phyloP scores from a whole-genome alignment of 2,113 vertebrate genomes.

The Melanerpes aurifrons region DNA sequence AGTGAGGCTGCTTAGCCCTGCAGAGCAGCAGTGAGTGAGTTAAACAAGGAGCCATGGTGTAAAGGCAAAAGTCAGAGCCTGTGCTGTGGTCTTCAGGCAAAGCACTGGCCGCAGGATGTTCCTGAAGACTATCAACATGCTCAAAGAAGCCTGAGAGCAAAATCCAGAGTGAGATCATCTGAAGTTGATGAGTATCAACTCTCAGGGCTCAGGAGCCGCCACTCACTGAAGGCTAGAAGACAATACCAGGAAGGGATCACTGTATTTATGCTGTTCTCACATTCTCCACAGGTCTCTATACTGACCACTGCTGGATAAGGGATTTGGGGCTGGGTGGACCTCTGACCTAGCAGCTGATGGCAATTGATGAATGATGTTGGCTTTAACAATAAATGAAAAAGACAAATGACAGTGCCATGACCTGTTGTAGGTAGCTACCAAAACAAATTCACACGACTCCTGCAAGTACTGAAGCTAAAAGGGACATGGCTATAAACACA shows the following conservation, averaged over 20 bases:
- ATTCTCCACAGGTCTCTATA: background rate
- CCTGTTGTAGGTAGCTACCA: background rate
- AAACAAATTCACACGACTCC: background rate
- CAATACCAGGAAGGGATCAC: background rate
- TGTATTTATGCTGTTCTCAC: background rate
- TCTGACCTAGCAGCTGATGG: background rate
- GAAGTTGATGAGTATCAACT: background rate
- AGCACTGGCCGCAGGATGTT: background rate
- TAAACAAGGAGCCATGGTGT: fast-evolving
- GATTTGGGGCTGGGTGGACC: background rate
- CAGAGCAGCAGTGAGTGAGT: background rate
- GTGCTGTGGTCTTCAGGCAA: background rate
- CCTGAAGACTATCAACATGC: background rate
- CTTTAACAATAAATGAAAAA: background rate
- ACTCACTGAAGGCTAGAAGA: background rate
- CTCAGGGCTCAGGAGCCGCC: background rate
- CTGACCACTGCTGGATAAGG: background rate
- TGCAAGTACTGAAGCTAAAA: background rate
- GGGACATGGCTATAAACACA: background rate
- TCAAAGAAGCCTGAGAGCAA: background rate
- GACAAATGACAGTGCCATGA: constrained; percentile 11
- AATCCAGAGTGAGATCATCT: background rate
- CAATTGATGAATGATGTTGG: background rate
- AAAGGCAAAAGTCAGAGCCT: background rate
- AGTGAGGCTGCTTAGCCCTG: background rate